Evolutionary conservation across 2,113 vertebrate species (phyloP).

Genomic region (Callaeas wilsoni): DNA sequence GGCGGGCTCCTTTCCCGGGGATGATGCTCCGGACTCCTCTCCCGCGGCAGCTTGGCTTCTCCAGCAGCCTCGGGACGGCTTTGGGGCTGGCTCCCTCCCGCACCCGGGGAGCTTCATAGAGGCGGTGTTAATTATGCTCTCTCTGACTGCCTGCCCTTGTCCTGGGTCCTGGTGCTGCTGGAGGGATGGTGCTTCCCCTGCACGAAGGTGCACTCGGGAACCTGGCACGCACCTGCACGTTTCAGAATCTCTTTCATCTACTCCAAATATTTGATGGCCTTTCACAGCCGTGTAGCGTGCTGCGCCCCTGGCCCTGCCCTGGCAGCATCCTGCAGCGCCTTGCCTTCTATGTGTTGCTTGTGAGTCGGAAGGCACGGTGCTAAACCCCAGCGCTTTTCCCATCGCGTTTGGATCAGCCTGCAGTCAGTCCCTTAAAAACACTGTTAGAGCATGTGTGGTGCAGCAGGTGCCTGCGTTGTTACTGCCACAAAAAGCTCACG

Average conservation of each 20-base stretch:
- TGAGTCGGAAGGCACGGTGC: fast-evolving
- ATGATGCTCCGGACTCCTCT: not conserved
- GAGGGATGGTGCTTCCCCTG: not conserved
- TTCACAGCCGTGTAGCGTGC: fast-evolving
- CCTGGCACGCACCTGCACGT: not conserved
- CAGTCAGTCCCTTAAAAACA: not conserved
- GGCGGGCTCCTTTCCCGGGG: fast-evolving
- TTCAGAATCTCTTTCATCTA: not conserved
- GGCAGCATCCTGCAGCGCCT: not conserved
- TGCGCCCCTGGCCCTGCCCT: too few relatives aligned
- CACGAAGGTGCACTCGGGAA: fast-evolving
- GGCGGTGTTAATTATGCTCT: too few relatives aligned
- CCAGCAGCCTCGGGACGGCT: too few relatives aligned
- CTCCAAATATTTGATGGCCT: fast-evolving
- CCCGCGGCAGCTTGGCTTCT: not conserved
- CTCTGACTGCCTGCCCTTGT: fast-evolving
- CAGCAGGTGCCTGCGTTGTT: not conserved
- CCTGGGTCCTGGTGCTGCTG: fast-evolving
- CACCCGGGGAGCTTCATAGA: fast-evolving
- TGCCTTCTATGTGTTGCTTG: fast-evolving
- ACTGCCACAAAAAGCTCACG: fast-evolving
- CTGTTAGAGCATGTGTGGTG: fast-evolving
- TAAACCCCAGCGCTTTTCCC: not conserved
- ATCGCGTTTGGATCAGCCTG: fast-evolving
- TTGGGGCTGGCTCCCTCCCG: too few relatives aligned